Conservation (phyloP, 2,113 vertebrate species). For the Microtus ochrogaster region DNA sequence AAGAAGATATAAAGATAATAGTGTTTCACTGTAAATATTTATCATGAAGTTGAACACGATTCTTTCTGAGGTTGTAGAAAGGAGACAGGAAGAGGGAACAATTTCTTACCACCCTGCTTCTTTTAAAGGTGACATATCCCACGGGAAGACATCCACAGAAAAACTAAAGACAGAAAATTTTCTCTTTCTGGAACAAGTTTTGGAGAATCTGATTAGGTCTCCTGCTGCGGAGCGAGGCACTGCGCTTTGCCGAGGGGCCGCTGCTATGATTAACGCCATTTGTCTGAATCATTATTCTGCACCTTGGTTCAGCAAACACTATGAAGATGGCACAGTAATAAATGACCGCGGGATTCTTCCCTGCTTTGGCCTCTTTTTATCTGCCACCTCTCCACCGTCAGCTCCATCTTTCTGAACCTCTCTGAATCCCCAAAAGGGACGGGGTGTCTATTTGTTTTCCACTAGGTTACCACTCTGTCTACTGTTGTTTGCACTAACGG, state of each 20-base stretch:
- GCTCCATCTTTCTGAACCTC: conserved; percentile 91
- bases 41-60: conserved; percentile 54
- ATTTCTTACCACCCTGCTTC: conserved; percentile 71
- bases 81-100: conserved; percentile 34
- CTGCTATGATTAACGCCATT: conserved; percentile 99
- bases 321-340: conserved; percentile 97
- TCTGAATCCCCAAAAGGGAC: conserved; percentile 96
- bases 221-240: conserved; percentile 86
- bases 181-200: conserved; percentile 86
- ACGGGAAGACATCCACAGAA: conserved; percentile 79
- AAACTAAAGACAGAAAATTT: conserved; percentile 83
- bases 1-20: conserved; percentile 60
- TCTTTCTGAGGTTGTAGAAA: conserved; percentile 1
- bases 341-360: conserved; percentile 94
- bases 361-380: conserved; percentile 95
- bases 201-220: conserved; percentile 89
- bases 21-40: conserved; percentile 37
- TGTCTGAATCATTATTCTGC: conserved; percentile 96
- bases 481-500: conserved; percentile 99
- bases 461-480: conserved; percentile 96
- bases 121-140: conserved; percentile 79
- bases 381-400: conserved; percentile 90
- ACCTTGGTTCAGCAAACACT: conserved; percentile 95
- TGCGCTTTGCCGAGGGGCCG: conserved; percentile 94
- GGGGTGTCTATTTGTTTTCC: conserved; percentile 97